These are phyloP conservation scores for Anguilla rostrata DNA, from an alignment of 2,113 vertebrate species.

Conservation along the genomic window DNA sequence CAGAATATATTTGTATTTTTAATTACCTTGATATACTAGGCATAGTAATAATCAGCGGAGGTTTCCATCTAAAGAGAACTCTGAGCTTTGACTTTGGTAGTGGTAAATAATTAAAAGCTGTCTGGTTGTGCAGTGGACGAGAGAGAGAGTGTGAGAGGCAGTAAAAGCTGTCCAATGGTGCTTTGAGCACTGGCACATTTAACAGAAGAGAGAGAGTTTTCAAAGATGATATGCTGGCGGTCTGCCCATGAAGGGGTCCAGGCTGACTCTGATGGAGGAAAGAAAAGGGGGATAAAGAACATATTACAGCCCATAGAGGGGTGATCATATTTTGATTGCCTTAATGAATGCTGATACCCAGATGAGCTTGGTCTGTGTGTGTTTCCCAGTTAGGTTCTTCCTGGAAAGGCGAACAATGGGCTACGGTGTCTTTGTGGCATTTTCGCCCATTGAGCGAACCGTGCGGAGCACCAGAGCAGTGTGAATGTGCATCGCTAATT, in stretches of 20 bases:
- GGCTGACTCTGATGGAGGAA: background rate
- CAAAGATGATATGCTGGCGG: conserved; percentile 3
- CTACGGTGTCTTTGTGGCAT: background rate
- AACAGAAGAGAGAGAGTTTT: background rate
- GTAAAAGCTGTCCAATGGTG: background rate
- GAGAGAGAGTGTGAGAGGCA: background rate
- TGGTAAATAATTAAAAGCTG: conserved; percentile 8
- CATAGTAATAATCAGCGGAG: background rate
- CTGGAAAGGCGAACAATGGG: too few relatives aligned
- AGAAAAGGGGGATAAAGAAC: background rate
- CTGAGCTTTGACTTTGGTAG: background rate
- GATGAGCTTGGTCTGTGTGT: background rate
- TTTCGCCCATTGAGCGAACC: background rate
- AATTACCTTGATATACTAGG: conserved; percentile 20
- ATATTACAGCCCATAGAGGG: background rate
- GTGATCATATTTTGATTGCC: background rate
- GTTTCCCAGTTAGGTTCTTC: background rate
- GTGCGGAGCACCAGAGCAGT: background rate
- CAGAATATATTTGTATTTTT: conserved; percentile 15
- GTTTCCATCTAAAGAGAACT: background rate
- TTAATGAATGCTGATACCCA: background rate
- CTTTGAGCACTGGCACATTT: background rate
- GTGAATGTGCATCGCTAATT: conserved; percentile 6
- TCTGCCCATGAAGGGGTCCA: background rate
- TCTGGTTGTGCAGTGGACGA: background rate